Evolutionary conservation across 2,888 invertebrate genomes (phyloP).

Genomic region (Acanthosepion lycidas): DNA sequence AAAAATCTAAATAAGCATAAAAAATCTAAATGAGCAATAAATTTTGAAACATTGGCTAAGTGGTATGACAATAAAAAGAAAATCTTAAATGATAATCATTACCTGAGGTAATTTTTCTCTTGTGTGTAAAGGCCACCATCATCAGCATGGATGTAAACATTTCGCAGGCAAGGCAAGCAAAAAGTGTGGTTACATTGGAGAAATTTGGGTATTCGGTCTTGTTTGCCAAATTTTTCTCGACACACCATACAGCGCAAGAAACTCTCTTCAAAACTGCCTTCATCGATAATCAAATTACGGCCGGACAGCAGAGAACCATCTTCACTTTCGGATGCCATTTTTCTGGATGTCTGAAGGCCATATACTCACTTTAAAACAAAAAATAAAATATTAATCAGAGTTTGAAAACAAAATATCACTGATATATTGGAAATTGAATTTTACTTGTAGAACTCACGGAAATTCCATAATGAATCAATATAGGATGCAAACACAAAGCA

Average conservation of each 20-base stretch:
- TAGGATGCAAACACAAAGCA: too few species aligned
- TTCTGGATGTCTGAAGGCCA: not conserved
- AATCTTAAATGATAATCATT: not conserved
- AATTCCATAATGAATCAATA: too few species aligned
- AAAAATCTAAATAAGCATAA: too few species aligned
- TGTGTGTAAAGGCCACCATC: not conserved
- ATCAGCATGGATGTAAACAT: slow-evolving; percentile 1
- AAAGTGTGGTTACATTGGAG: slow-evolving; percentile 70
- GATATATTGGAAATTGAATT: too few species aligned
- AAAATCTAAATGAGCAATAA: too few species aligned
- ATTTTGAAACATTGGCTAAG: too few species aligned
- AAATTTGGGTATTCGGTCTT: slow-evolving; percentile 65
- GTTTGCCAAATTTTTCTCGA: slow-evolving; percentile 63
- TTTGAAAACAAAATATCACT: too few species aligned
- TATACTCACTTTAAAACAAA: not conserved
- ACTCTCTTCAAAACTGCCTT: slow-evolving; percentile 69
- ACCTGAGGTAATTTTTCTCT: slow-evolving; percentile 38
- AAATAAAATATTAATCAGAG: not conserved
- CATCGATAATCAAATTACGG: slow-evolving; percentile 67
- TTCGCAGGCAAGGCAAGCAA: slow-evolving; percentile 63
- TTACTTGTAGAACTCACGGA: too few species aligned
- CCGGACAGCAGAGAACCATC: slow-evolving; percentile 48
- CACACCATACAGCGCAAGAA: slow-evolving; percentile 69
- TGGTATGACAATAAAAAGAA: not conserved
- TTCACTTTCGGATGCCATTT: slow-evolving; percentile 36